A percentile compares a stretch with the other conserved stretches of the same genome.
These are phyloP conservation scores for Dryobates pubescens DNA, from an alignment of 2,797 vertebrate species.

Conservation along the genomic window DNA sequence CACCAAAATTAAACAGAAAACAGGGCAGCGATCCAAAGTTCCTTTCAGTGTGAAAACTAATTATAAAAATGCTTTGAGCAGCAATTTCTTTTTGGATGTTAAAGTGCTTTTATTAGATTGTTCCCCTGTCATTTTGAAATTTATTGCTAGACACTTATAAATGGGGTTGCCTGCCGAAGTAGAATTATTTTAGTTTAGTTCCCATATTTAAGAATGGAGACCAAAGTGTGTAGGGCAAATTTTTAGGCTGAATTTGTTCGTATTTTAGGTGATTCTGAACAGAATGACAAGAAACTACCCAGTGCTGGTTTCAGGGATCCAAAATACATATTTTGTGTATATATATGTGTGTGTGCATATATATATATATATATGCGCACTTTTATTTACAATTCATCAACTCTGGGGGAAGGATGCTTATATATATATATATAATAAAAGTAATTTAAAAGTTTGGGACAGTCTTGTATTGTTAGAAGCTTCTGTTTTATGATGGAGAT, in stretches of 20 bases:
- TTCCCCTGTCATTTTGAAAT: slow-evolving; percentile 77
- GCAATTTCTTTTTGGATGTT: slow-evolving; percentile 78
- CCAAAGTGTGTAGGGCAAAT: background rate
- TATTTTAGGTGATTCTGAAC: background rate
- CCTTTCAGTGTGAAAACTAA: slow-evolving; percentile 77
- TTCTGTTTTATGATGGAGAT: background rate
- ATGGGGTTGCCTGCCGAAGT: slow-evolving; percentile 32
- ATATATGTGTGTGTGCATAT: no score
- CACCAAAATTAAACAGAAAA: slow-evolving; percentile 73
- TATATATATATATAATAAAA: background rate
- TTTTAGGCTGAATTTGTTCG: background rate
- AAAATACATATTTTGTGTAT: background rate
- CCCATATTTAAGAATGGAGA: background rate
- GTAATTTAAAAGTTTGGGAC: background rate
- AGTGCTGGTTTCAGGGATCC: background rate
- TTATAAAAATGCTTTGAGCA: slow-evolving; percentile 81
- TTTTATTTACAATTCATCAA: background rate
- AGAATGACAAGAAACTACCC: background rate
- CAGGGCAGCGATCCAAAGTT: slow-evolving; percentile 73
- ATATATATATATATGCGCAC: background rate
- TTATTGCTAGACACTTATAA: slow-evolving; percentile 71
- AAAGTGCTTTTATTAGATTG: slow-evolving; percentile 83
- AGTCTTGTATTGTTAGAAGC: background rate
- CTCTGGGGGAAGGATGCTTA: no score
- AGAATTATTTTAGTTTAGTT: slow-evolving; percentile 29